Percentiles rank a stretch among this genome's conserved stretches.
Conservation (phyloP, 1,140 invertebrate species). For the Gyrodactylus salaris region DNA sequence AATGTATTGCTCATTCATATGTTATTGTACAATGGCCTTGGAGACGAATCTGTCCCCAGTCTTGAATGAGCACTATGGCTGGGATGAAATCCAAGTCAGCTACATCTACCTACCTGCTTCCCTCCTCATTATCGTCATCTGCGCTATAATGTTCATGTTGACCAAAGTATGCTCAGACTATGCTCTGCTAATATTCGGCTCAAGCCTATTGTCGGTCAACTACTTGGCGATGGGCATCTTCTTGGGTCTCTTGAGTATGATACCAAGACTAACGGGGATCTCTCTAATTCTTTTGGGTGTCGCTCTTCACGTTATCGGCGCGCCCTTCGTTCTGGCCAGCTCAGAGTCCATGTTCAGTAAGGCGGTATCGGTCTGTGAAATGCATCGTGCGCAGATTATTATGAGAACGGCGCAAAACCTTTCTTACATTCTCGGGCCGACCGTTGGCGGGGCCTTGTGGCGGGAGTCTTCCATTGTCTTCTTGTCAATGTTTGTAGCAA, state of each 20-base stretch:
- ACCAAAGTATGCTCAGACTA: not conserved
- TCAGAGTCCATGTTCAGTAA: constrained; percentile 4
- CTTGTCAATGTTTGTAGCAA: not conserved
- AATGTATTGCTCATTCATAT: not conserved
- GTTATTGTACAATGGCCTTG: constrained; percentile 2
- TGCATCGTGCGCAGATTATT: not conserved
- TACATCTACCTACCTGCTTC: not conserved
- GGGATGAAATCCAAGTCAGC: not conserved
- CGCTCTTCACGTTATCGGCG: constrained; percentile 3
- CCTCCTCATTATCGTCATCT: not conserved
- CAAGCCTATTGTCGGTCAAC: not conserved
- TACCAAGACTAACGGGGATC: not conserved
- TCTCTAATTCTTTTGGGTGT: not conserved
- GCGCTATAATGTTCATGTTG: not conserved
- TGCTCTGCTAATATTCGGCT: not conserved
- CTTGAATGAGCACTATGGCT: not conserved
- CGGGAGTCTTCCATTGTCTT: not conserved
- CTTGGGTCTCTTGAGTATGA: not conserved
- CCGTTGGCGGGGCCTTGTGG: constrained; percentile 2
- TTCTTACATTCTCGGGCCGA: not conserved
- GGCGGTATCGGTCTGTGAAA: not conserved
- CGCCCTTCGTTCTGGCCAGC: not conserved
- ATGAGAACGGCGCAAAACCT: not conserved
- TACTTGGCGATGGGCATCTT: not conserved
- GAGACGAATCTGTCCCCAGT: constrained; percentile 3